Evolutionary conservation across 2,888 invertebrate genomes (phyloP), one percentile per base, ranked within the genome.

Genomic region (Falcaria lacertinaria): DNA sequence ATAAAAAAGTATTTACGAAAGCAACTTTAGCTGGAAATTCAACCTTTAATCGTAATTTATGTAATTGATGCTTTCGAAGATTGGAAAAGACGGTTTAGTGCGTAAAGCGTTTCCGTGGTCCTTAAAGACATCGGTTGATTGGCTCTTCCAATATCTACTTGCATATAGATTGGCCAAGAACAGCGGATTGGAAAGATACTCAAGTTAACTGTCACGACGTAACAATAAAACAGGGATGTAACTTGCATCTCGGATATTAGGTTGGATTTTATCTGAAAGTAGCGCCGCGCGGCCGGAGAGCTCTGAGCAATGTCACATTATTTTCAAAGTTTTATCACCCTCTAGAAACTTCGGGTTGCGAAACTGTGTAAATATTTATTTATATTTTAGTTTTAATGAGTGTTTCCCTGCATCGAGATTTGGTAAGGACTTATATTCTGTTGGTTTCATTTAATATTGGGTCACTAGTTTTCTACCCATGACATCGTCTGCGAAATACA

Each of bases 231-330:
- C 13, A 15, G 28, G 28, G 38, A 33, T 39, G 38, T 42, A 39
- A 44, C 45, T 48, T 43, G 45, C 44, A 45, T 53, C 48, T 43
- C 42, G 41, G 44, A 42, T 47, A 52, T 46, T 44, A 48, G 48
- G 45, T 42, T 39, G 25, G 48, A 43, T 34, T 52, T 50, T 53
- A 41, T 33, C 34, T 34, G 14, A 41, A 22, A 41, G 34, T n/a
- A n/a, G 7, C 22, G 22, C 7, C 22, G 22, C 22, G 22, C 22
- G 22, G 22, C 22, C 22, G 5, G 22, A 7, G 22, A 22, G 22
- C 22, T 22, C 22, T 7, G 3, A 22, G 7, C 22, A 7, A 7
- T 22, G 22, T 22, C 22, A 22, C 22, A 22, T 22, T 22, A 22
- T 22, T 22, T 22, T 22, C 22, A 5, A 22, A 22, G 22, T 22